Base-by-base conservation (phyloP, 1,140 invertebrate species). In the Bombus superbus region DNA sequence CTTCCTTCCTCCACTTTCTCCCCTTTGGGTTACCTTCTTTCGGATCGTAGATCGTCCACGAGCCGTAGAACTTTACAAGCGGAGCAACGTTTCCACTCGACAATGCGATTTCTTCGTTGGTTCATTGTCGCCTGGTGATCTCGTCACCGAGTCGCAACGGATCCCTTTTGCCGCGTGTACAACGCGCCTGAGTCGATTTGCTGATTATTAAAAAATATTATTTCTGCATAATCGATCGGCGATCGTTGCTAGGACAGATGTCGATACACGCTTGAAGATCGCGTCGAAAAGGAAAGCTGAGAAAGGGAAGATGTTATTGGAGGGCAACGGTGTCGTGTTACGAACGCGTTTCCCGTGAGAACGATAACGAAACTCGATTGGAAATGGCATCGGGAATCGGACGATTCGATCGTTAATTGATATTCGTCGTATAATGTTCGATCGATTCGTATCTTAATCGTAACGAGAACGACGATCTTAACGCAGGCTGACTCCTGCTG, bases 201-300 rank as follows among this genome's bases (percentile, higher is more conserved):
- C 44, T 88, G 81, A 93, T 93, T 92, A 93, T 93, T 92, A 89
- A 81, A 92, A 93, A 93, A 93, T 93, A 93, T 93, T 93, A 92
- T 93, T 92, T 89, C 86, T 93, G 90, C 92, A 93, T 93, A 93
- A 93, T 93, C 89, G 88, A 92, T 88, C 53, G 32, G 83, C 64
- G 77, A 71, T 66, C 83, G 62, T n/a, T 18, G 79, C 0, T 18
- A 35, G 40, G 69, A 53, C 84, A 81, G 84, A 81, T 81, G 79
- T 69, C 69, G 73, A 57, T 81, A 68, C 32, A 72, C 35, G 47
- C 71, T 9, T 69, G 79, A 81, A 62, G 83, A 85, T 62, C 47
- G 68, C 40, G 4, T 11, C 59, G 53, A 62, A 53, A 40, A 28
- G 40, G 6, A 81, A 81, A 32, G 76, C 13, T 18, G 25, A 59